Conservation (phyloP, 2,113 vertebrate species). For the Daboia siamensis region DNA sequence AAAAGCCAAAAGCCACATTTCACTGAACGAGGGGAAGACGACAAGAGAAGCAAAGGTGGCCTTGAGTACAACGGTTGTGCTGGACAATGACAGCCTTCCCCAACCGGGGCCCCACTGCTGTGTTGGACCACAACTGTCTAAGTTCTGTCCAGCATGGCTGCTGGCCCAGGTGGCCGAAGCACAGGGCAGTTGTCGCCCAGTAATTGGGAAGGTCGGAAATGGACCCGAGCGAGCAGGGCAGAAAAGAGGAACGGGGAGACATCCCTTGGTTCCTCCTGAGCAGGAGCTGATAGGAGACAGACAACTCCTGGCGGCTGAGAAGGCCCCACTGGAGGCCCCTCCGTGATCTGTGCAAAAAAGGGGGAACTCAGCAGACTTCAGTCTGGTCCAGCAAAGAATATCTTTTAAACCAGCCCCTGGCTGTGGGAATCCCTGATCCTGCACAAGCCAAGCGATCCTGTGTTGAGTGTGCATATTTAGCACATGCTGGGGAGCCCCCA, state of each 20-base stretch:
- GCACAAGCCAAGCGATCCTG: neutral
- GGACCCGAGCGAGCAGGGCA: fast-evolving
- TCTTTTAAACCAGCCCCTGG: neutral
- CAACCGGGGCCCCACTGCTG: neutral
- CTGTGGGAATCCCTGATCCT: neutral
- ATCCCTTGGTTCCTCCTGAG: neutral
- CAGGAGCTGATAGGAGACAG: neutral
- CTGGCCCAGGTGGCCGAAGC: neutral
- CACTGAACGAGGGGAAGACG: neutral
- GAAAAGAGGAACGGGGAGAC: neutral
- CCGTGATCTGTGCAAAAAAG: neutral
- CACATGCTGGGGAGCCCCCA: neutral
- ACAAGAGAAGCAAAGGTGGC: neutral
- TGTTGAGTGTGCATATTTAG: neutral
- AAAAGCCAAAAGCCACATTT: neutral
- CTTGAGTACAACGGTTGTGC: neutral
- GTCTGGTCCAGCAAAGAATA: neutral
- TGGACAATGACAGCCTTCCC: neutral
- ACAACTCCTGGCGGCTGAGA: neutral
- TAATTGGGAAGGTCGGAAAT: neutral
- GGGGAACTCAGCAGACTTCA: neutral
- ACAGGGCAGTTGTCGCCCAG: neutral
- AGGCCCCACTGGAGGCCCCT: neutral
- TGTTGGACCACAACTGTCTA: neutral
- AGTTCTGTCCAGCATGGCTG: neutral